Evolutionary conservation across 2,113 vertebrate genomes (phyloP), one percentile per base, ranked within the genome.

Genomic region (Himantopus leucocephalus): DNA sequence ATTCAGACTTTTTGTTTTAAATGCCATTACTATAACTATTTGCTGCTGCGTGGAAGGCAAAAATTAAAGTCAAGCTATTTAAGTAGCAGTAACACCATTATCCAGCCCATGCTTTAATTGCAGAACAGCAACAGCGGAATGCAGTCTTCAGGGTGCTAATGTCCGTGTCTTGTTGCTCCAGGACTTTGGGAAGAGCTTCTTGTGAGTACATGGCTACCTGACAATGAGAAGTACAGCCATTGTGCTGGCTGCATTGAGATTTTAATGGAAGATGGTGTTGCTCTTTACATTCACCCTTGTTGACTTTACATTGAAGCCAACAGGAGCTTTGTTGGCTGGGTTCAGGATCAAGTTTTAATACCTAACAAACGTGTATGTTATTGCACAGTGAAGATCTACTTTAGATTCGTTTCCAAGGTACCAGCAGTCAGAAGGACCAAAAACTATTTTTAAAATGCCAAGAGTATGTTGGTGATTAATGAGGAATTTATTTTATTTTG

Each of bases 401-500:
- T 92, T 24, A 90, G 30, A 53, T 82, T 92, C 2, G 2, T 96
- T 92, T 88, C 75, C 75, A 86, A 90, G 63, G 75, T 45, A 85
- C n/a, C 29, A 75, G 88, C 73, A 95, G 63, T 55, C 63, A 94
- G 74, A 32, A 95, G 71, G 56, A 89, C 85, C 37, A 85, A 88
- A 91, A 86, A 72, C n/a, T 95, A 68, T 91, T 97, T 94, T 66
- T 63, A 71, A 97, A 94, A 92, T 77, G 71, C 92, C 85, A 75
- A 66, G 82, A 82, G 55, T 75, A 82, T 60, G 73, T 73, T 96
- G 81, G 79, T 97, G 95, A 96, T 95, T 97, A 96, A 96, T 94
- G 90, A 94, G 83, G 64, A 95, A 94, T 97, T 96, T 97, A 74
- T 94, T 97, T 92, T 96, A 96, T 95, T 96, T 91, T 96, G 96